Conservation (phyloP, 2,888 invertebrate species). For the Pedicia rivosa region DNA sequence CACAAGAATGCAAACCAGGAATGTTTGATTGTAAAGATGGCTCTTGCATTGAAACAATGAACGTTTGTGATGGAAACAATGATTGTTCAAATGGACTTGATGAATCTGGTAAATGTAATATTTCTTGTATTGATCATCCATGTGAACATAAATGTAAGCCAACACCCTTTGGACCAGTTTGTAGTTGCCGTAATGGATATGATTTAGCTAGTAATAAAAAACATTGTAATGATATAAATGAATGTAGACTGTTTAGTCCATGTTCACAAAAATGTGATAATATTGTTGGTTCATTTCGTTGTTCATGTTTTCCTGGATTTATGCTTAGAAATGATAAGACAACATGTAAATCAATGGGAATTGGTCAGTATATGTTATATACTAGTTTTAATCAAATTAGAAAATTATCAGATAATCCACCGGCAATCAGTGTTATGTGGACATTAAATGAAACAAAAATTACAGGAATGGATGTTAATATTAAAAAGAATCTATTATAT, state of each 20-base stretch:
- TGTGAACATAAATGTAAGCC: slow-evolving; percentile 43
- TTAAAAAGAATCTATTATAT: slow-evolving; percentile 31
- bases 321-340: slow-evolving; percentile 38
- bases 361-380: slow-evolving; percentile 37
- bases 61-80: slow-evolving; percentile 43
- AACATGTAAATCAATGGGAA: slow-evolving; percentile 48
- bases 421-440: slow-evolving; percentile 25
- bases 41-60: slow-evolving; percentile 43
- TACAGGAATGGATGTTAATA: slow-evolving; percentile 37
- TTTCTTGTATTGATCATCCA: slow-evolving; percentile 22
- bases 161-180: slow-evolving; percentile 49
- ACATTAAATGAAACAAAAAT: slow-evolving; percentile 32
- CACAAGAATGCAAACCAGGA: slow-evolving; percentile 18
- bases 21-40: slow-evolving; percentile 42
- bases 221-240: slow-evolving; percentile 51
- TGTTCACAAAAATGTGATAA: slow-evolving; percentile 45
- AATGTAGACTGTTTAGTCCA: slow-evolving; percentile 39
- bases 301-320: slow-evolving; percentile 25
- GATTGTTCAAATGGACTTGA: slow-evolving; percentile 57
- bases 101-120: slow-evolving; percentile 47
- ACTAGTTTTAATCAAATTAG: slow-evolving; percentile 39
- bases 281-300: slow-evolving; percentile 23
- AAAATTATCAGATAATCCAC: slow-evolving; percentile 29
- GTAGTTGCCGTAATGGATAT: slow-evolving; percentile 46
- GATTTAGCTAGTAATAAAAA: slow-evolving; percentile 33